Evolutionary conservation across 2,888 invertebrate genomes (phyloP), one percentile per base, ranked within the genome.

Genomic region (Rhagonycha fulva): DNA sequence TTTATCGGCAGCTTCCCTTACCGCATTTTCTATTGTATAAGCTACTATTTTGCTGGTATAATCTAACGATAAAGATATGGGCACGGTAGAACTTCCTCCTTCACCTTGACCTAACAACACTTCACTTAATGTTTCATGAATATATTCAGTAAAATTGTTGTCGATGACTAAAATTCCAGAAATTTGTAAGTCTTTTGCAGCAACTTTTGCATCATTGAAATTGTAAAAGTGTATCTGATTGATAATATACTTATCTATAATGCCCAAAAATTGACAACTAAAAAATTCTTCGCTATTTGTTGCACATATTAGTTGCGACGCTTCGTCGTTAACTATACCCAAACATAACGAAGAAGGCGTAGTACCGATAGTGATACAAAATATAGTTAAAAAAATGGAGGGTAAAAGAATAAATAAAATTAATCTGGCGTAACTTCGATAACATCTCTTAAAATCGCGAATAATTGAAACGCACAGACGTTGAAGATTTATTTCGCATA

Each of bases 271-370:
- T 68, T 77, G 77, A 30, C 80, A 80, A 70, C 80, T 80, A 14
- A 78, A 62, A 19, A 71, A 77, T 14, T 70, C 24, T n/a, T 75
- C 28, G 3, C 71, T 11, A 28, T 32, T 24, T 10, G 9, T 32
- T n/a, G 63, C 12, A 23, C 76, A 76, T n/a, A 72, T 70, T 1
- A 68, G 63, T 68, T 72, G 70, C 4, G 68, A 60, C 9, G 76
- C 63, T 74, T 80, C 80, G 3, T 72, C 71, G 68, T 80, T 80
- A 2, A 80, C 79, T 4, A 79, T 67, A 4, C 76, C 80, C 30
- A 80, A 12, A 3, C 61, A 24, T 32, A 80, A 68, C 14, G 76
- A 74, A n/a, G 70, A 70, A 11, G 80, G 80, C 12, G 75, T 76
- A 23, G 74, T 75, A 9, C 80, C 80, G 14, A 80, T 74, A 1